These are phyloP conservation scores for Tachysurus vachellii DNA, from an alignment of 2,113 vertebrate genomes.

Conservation along the genomic window DNA sequence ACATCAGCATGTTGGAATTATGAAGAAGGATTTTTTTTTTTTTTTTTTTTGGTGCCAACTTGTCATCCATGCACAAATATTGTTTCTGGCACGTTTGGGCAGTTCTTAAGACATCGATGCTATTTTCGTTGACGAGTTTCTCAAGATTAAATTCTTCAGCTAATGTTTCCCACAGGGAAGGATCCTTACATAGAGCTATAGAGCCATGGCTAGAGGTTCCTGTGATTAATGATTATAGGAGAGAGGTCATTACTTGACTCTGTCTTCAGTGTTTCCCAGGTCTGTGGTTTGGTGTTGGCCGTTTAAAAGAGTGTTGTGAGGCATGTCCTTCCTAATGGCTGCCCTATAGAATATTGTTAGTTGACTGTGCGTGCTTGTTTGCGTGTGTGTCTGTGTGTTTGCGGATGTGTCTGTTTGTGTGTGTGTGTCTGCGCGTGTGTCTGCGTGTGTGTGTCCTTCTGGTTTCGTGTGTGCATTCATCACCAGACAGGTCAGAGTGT, in stretches of 20 bases:
- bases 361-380: not conserved
- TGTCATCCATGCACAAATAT: not conserved
- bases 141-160: not conserved
- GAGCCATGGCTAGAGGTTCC: not conserved
- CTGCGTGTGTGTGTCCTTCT: not conserved
- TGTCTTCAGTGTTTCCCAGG: not conserved
- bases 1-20: not conserved
- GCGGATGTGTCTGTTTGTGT: no score
- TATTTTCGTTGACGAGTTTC: not conserved
- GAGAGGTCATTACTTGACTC: not conserved
- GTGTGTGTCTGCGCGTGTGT: not conserved
- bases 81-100: not conserved
- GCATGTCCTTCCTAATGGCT: not conserved
- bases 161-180: not conserved
- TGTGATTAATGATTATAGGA: not conserved
- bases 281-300: not conserved
- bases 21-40: not conserved
- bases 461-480: not conserved
- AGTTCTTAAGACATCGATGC: not conserved
- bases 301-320: not conserved
- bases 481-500: not conserved
- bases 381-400: not conserved
- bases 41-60: not conserved
- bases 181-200: not conserved
- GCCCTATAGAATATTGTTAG: not conserved